Base-by-base conservation (phyloP, 2,888 invertebrate species). In the Napeogenes sylphis region DNA sequence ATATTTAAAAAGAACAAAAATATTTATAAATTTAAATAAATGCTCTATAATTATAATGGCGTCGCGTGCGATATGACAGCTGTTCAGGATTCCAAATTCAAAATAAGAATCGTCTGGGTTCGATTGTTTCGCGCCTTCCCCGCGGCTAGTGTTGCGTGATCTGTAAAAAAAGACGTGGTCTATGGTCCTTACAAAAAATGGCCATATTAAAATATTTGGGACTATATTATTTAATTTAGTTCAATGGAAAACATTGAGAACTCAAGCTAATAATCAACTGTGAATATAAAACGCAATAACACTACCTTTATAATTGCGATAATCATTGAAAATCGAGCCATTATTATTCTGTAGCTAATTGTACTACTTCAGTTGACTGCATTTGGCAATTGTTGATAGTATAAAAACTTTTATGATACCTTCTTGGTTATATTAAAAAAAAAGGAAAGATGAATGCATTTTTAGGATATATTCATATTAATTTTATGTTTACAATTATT, bases 1-100 rank as follows among this genome's bases (percentile, higher is more conserved):
- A 21, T 21, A 42, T 42, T 51, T 51, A 30, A n/a, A 47, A 47
- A 47, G n/a, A 47, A 47, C 12, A n/a, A 6, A 6, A 14, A 46
- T 14, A 14, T 13, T 14, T 12, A 46, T 21, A 51, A 51, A 30
- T 51, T 47, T 47, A 59, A 58, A 59, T 32, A 58, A 30, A 46
- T 38, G 30, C 30, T 30, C 21, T 12, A 4, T 51, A 30, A 30
- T 12, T 30, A 51, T 30, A 51, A 68, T 62, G 59, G 68, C 71
- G 77, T 86, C 75, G 83, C 87, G 85, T 87, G 87, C 85, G 71
- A 79, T 88, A 88, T 88, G 87, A 81, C 79, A 69, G 69, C 70
- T 79, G 84, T 73, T 62, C 73, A 61, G 79, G 85, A 81, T 84
- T 81, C 85, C 83, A 84, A 83, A 82, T 82, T 80, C 78, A 78